These are phyloP conservation scores for Macrotis lagotis DNA, from an alignment of 2,113 vertebrate species.

Conservation along the genomic window DNA sequence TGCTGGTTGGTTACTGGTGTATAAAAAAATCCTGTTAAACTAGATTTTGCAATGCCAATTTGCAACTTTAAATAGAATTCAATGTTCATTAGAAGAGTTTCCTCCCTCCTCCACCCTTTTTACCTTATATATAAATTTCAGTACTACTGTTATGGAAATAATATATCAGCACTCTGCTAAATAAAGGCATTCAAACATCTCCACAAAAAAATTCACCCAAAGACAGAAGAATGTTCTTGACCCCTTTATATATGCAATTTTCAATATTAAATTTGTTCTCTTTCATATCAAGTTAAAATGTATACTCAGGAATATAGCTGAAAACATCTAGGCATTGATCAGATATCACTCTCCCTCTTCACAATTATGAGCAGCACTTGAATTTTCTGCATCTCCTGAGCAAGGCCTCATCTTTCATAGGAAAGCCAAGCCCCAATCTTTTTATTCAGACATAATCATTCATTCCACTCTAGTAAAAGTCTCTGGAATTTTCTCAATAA, in stretches of 20 bases:
- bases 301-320: not conserved
- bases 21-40: constrained; percentile 53
- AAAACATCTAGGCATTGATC: constrained; percentile 13
- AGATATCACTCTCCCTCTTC: not conserved
- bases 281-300: not conserved
- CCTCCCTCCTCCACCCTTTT: not conserved
- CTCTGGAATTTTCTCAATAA: constrained; percentile 38
- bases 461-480: constrained; percentile 57
- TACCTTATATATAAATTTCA: constrained; percentile 38
- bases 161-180: not conserved
- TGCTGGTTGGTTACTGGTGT: constrained; percentile 37
- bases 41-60: constrained; percentile 61
- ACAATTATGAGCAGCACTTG: constrained; percentile 21
- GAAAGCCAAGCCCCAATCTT: constrained; percentile 59
- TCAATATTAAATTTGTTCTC: not conserved
- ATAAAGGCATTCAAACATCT: constrained; percentile 17
- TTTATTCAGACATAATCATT: constrained; percentile 64
- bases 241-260: not conserved
- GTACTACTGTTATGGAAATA: not conserved
- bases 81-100: constrained; percentile 54
- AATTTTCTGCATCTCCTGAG: constrained; percentile 40
- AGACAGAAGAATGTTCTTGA: not conserved
- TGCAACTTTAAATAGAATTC: constrained; percentile 68
- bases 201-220: not conserved
- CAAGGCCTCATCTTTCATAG: constrained; percentile 52